Conservation (phyloP, 2,113 vertebrate genomes). For the Synodontis membranacea region DNA sequence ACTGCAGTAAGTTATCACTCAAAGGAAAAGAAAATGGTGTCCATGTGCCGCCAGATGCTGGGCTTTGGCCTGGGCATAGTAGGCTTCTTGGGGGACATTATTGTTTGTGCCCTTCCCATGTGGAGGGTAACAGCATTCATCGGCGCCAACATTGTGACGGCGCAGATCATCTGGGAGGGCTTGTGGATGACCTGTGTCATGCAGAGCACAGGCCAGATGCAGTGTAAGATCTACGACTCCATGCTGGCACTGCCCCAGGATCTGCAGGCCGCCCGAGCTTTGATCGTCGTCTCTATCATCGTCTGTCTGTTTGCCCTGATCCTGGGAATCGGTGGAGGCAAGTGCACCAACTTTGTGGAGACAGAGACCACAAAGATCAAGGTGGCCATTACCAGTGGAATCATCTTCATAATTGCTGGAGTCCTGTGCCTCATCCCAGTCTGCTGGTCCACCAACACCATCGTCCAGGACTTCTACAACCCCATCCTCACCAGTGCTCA, state of each 20-base stretch:
- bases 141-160: slow-evolving; percentile 75
- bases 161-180: slow-evolving; percentile 76
- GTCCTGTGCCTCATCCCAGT: slow-evolving; percentile 81
- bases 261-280: slow-evolving; percentile 73
- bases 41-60: slow-evolving; percentile 71
- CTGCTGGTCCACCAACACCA: slow-evolving; percentile 85
- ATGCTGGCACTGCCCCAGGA: slow-evolving; percentile 69
- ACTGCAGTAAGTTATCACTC: not conserved
- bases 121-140: slow-evolving; percentile 76
- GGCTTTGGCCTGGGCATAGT: slow-evolving; percentile 66
- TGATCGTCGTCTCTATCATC: slow-evolving; percentile 80
- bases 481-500: slow-evolving; percentile 64
- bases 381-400: slow-evolving; percentile 78
- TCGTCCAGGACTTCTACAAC: slow-evolving; percentile 89
- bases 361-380: slow-evolving; percentile 73
- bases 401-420: slow-evolving; percentile 78
- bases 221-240: slow-evolving; percentile 78
- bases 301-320: slow-evolving; percentile 73
- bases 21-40: slow-evolving; percentile 65
- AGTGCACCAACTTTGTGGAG: slow-evolving; percentile 92
- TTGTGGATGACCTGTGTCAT: slow-evolving; percentile 76
- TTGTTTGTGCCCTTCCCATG: slow-evolving; percentile 71
- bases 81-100: slow-evolving; percentile 67
- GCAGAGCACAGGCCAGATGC: slow-evolving; percentile 79
- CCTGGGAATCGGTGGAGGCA: slow-evolving; percentile 76